Conservation (phyloP, 2,888 invertebrate genomes). For the Ormyrus pomaceus region DNA sequence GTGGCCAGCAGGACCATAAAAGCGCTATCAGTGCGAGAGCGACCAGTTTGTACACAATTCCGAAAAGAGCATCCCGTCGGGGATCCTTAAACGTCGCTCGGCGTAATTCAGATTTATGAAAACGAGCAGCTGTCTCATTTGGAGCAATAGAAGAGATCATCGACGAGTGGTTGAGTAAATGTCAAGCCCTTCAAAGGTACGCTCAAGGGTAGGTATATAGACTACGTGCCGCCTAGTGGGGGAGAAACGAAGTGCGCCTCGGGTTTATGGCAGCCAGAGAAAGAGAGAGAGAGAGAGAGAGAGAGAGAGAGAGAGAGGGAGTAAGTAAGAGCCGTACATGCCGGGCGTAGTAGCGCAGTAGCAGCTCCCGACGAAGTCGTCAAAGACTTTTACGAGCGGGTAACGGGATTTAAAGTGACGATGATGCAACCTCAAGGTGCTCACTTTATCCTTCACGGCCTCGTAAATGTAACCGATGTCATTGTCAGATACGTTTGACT, state of each 20-base stretch:
- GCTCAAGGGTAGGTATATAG: conserved; percentile 62
- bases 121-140: conserved; percentile 53
- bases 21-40: conserved; percentile 9
- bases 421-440: conserved; percentile 76
- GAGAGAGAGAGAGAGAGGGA: conserved; percentile 50
- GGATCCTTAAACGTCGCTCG: conserved; percentile 33
- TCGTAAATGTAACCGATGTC: conserved; percentile 76
- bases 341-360: conserved; percentile 58
- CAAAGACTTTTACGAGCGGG: conserved; percentile 75
- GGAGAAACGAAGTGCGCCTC: conserved; percentile 53
- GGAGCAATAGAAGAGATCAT: conserved; percentile 64
- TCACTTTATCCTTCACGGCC: conserved; percentile 75
- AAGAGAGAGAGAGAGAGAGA: conserved; percentile 12
- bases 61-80: background rate
- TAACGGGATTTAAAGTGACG: conserved; percentile 76
- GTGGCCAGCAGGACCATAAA: conserved; percentile 2
- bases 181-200: conserved; percentile 67
- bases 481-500: conserved; percentile 71
- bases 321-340: conserved; percentile 61
- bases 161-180: conserved; percentile 70
- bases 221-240: background rate
- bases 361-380: conserved; percentile 70
- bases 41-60: conserved; percentile 26
- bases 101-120: conserved; percentile 62
- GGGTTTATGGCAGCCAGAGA: conserved; percentile 64